Evolutionary conservation across 2,888 invertebrate genomes (phyloP), one percentile per base, ranked within the genome.

Genomic region (Torymus aiolomorphi): DNA sequence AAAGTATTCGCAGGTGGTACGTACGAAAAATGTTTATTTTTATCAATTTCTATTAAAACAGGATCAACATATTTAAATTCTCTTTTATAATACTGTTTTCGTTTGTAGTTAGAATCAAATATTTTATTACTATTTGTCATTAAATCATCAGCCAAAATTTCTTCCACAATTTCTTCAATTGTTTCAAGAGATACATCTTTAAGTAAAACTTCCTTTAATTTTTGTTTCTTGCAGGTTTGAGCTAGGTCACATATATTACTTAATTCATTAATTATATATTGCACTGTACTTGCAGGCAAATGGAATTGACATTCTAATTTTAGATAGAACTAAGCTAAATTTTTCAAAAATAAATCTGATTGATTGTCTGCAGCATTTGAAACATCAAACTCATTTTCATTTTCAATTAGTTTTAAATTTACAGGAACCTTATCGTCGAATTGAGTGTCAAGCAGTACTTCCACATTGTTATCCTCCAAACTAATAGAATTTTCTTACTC

Each of bases 261-360:
- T 78, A 82, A 74, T 72, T 82, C 80, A 42, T 52, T 20, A 8
- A 81, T 63, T n/a, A 85, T 83, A 52, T 83, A 73, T 61, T 86
- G 81, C 16, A 86, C 70, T n/a, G 82, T 83, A 18, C 73, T 76
- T 10, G 78, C 79, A 11, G 84, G 84, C 14, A 85, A 18, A 14
- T 80, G 57, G 65, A 81, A 82, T 59, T 84, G 62, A 18, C 71
- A 65, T 80, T 85, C 83, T 51, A 85, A 76, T 78, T 84, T 84
- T 11, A 84, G 71, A 65, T 79, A 83, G 57, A 83, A 80, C 57
- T 78, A 69, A 56, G 71, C 80, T 24, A 82, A 1, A 24, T 78
- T 80, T 11, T 56, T 1, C 11, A 80, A 13, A 51, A 75, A 76
- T 59, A 70, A 62, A 66, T 79, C 42, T 4, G 10, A 13, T 57